Conservation (phyloP, 1,140 invertebrate species). For the Chionoecetes opilio region DNA sequence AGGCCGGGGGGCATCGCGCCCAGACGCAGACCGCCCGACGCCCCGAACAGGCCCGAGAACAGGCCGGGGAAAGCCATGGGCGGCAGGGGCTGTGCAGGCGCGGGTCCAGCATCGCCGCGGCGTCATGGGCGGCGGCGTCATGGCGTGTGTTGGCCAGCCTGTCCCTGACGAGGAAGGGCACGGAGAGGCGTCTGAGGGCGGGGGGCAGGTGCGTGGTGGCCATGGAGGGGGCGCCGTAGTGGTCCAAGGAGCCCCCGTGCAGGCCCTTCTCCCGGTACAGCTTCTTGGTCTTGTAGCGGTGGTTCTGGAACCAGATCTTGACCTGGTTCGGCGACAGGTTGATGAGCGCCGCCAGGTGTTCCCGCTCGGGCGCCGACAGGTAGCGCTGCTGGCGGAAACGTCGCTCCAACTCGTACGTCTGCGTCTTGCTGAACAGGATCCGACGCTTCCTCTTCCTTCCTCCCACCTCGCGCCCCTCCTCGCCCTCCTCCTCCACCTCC, state of each 20-base stretch:
- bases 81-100: constrained; percentile 53
- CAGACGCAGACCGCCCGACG: constrained; percentile 61
- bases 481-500: constrained; percentile 59
- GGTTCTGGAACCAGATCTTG: constrained; percentile 98
- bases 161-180: constrained; percentile 71
- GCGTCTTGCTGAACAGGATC: constrained; percentile 71
- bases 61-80: constrained; percentile 69
- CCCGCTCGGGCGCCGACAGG: constrained; percentile 96
- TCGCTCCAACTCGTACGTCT: constrained; percentile 84
- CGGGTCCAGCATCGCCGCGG: constrained; percentile 55
- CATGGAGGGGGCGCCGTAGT: constrained; percentile 37
- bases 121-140: constrained; percentile 49
- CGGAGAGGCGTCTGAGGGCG: constrained; percentile 65
- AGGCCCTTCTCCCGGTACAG: constrained; percentile 79
- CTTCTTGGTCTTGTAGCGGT: constrained; percentile 97
- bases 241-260: constrained; percentile 37
- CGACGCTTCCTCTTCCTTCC: constrained; percentile 70
- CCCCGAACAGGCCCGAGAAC: constrained; percentile 68
- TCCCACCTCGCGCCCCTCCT: constrained; percentile 48
- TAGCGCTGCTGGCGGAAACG: constrained; percentile 98
- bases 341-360: constrained; percentile 96
- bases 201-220: constrained; percentile 56
- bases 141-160: constrained; percentile 44
- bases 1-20: constrained; percentile 57
- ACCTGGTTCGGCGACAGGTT: constrained; percentile 87